These are phyloP conservation scores for Clarias platycephalus DNA, from an alignment of 2,797 vertebrate species.

Conservation along the genomic window DNA sequence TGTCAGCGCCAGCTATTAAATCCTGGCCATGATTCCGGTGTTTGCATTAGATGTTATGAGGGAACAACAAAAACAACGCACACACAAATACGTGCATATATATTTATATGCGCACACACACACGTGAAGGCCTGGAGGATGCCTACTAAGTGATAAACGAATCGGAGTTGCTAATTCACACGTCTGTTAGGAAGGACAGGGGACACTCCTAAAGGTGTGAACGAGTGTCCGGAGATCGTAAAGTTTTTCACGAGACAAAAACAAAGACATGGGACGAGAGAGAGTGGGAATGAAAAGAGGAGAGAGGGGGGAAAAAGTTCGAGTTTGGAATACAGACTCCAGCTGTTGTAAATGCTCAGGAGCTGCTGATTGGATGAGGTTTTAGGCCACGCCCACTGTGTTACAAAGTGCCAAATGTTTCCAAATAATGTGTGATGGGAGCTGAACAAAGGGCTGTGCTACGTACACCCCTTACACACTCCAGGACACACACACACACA, in stretches of 20 bases:
- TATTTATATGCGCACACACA: not conserved
- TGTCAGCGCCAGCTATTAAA: slow-evolving; percentile 17
- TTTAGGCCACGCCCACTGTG: slow-evolving; percentile 41
- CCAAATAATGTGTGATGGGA: slow-evolving; percentile 68
- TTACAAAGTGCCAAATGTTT: slow-evolving; percentile 69
- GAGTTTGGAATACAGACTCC: slow-evolving; percentile 39
- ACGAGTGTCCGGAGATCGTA: slow-evolving; percentile 6
- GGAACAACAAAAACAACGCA: not conserved
- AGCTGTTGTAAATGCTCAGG: slow-evolving; percentile 42
- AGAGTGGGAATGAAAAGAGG: not conserved
- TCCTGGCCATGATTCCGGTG: slow-evolving; percentile 9
- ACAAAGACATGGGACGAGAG: not conserved
- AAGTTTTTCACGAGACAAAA: not conserved
- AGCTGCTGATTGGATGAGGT: slow-evolving; percentile 46
- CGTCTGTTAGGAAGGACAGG: not conserved
- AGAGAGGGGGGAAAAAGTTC: not conserved
- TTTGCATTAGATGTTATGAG: not conserved
- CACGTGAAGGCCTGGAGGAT: not conserved
- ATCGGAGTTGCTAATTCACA: slow-evolving; percentile 3
- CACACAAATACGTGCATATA: not conserved
- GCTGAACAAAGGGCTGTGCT: slow-evolving; percentile 58
- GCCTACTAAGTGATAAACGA: not conserved
- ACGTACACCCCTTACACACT: slow-evolving; percentile 27
- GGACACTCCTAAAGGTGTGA: not conserved
- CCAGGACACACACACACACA: slow-evolving; percentile 48